Evolutionary conservation across 2,113 vertebrate species (phyloP), one percentile per base, ranked within the genome.

Genomic region (Austrofundulus limnaeus): DNA sequence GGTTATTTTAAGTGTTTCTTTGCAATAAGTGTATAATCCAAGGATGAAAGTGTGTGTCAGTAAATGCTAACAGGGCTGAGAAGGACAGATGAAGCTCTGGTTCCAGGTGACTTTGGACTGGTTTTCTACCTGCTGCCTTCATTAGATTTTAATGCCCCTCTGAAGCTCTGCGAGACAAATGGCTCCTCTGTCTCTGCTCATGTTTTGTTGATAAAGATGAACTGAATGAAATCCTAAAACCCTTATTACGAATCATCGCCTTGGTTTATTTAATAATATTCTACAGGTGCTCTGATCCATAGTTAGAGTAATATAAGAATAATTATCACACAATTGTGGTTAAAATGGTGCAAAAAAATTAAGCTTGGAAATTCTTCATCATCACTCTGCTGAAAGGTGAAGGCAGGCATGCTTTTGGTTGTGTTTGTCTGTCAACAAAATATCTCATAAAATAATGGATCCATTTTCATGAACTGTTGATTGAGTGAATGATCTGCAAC

Each of bases 51-150:
- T 19, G 10, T 39, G 49, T 70, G 54, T 58, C 3, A 15, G 21
- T 24, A 61, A 82, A 75, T 78, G 71, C 69, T 69, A 76, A 34
- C 43, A 54, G 66, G 64, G 45, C 59, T 77, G 7, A 1, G 34
- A 54, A 54, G 58, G 21, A 56, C 14, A 61, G 50, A 62, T 61
- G 20, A 69, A 69, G 39, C 56, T 17, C 52, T 53, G 66, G 51
- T 76, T 72, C 58, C 48, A 54, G 58, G 51, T 67, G 57, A 64
- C 25, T 63, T 78, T 54, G 42, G 31, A 63, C 53, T 61, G 54
- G 73, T 52, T 67, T 31, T 47, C n/a, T 66, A 63, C 28, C 23
- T 19, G 3, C 50, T 57, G n/a, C 23, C 54, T 52, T 50, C 34
- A 65, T 66, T 39, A 42, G 19, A 19, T 17, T 78, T 70, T 66